These are phyloP conservation scores for Cydia pomonella DNA, from an alignment of 1,140 invertebrate genomes.

Conservation along the genomic window DNA sequence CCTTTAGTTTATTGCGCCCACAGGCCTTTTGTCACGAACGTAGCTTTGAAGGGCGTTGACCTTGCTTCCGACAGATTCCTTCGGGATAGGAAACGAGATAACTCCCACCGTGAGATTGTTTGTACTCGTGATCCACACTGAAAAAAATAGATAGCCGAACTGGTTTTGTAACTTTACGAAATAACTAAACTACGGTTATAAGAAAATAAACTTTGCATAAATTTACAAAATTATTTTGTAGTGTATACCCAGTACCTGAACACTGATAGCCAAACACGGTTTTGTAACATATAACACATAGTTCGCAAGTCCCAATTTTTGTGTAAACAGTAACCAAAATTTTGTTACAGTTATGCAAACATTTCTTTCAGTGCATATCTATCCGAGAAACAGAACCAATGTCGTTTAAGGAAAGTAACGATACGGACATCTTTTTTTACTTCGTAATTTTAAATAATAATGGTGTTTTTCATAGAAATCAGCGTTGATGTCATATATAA, in stretches of 20 bases:
- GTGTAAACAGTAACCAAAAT: too few relatives aligned
- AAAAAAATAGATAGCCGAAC: too few relatives aligned
- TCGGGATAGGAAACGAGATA: slow-evolving; percentile 55
- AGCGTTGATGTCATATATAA: slow-evolving; percentile 16
- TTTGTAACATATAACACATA: too few relatives aligned
- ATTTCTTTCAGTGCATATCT: too few relatives aligned
- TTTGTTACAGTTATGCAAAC: too few relatives aligned
- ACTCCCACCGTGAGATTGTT: slow-evolving; percentile 57
- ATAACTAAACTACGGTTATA: too few relatives aligned
- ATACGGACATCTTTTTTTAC: not conserved
- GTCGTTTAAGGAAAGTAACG: slow-evolving; percentile 43
- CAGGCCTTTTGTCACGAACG: slow-evolving; percentile 59
- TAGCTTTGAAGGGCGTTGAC: slow-evolving; percentile 62
- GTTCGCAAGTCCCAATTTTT: too few relatives aligned
- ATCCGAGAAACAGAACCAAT: slow-evolving; percentile 44
- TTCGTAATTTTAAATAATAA: not conserved
- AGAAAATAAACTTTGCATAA: too few relatives aligned
- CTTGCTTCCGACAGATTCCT: slow-evolving; percentile 57
- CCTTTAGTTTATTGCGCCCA: slow-evolving; percentile 61
- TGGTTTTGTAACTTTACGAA: too few relatives aligned
- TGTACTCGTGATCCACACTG: slow-evolving; percentile 54
- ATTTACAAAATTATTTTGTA: too few relatives aligned
- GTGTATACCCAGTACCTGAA: too few relatives aligned
- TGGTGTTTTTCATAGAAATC: not conserved
- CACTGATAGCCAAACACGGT: too few relatives aligned